Evolutionary conservation across 2,797 vertebrate species (phyloP), one percentile per base, ranked within the genome.

Genomic region (Lepilemur ruficaudatus): DNA sequence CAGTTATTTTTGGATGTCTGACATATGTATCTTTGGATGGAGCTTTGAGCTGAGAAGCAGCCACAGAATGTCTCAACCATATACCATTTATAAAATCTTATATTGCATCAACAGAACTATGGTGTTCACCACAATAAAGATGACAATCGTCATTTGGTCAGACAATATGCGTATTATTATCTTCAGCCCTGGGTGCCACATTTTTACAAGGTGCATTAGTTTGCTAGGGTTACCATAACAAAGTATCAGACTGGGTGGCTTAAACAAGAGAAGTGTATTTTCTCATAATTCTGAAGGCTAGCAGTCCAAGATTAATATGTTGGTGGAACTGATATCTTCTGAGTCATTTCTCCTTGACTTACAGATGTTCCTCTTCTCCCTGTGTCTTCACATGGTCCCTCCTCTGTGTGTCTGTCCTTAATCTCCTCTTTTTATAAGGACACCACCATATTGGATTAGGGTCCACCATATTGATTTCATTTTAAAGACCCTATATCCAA

Each of bases 1-100:
- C n/a, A 85, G 23, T 91, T 91, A 78, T 89, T 91, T 95, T 86
- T 96, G 57, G 61, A 83, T 80, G 38, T 91, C 83, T 95, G 38
- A 91, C 86, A 94, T 86, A 35, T 76, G 43, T 78, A 22, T 86
- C 20, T 83, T 79, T 84, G 18, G 50, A 75, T 70, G 48, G 63
- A 87, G 84, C 41, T 70, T 52, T 48, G 46, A 86, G 35, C 50
- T 73, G 73, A 90, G 81, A 59, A 88, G 41, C 8, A 61, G 73
- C 55, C 72, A 61, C 41, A 91, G 72, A 23, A 50, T 81, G 30
- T 92, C 76, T 87, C 43, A 88, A 38, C 46, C 72, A n/a, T 59
- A 59, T 80, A 50, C 23, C 69, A 35, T 15, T 96, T 35, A 67
- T 12, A 59, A 57, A 76, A 69, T 61, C n/a, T 80, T 57, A 35